Base-by-base conservation (phyloP, 92 coral and sea anemone species). In the Metridium senile region DNA sequence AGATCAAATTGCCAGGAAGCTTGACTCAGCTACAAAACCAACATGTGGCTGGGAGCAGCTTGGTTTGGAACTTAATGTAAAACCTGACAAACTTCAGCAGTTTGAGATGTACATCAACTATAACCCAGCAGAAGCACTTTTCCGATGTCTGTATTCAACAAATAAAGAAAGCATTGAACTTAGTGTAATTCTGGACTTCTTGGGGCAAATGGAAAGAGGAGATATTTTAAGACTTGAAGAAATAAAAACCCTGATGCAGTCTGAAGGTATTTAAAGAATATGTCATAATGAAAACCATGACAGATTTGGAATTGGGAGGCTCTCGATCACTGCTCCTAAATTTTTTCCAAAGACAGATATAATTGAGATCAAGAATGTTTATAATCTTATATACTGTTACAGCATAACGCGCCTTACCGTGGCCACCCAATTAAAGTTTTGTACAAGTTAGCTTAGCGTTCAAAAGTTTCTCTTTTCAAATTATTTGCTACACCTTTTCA, bases 41-140 rank as follows among this genome's bases (percentile, higher is more conserved):
- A 0, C 19, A 34, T 68, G 80, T 54, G 61, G 35, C 71, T 75
- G 72, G 71, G 23, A 21, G 39, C 35, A 62, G 1, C 59, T 75
- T 23, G 80, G 70, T 28, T 68, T 33, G n/a, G 53, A 62, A 10
- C 31, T 75, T 35, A 71, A 33, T 20, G 26, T 75, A 0, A n/a
- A 30, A 16, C 57, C 27, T 32, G 32, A 57, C 8, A 57, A 11
- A 13, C 59, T 33, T 32, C 26, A 34, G 11, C 45, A 20, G 68
- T 56, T 73, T 59, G 68, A 58, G 29, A 73, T 73, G 78, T 59
- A 73, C 19, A 28, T 26, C 53, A 62, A 73, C 35, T 59, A 56
- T 22, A 75, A 75, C 32, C 73, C 82, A 64, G 28, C 82, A 19
- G 52, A 30, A 18, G 4, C 39, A 20, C 57, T 77, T 43, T 32